Percentiles rank a stretch among this genome's conserved stretches.
Evolutionary conservation across 92 coral and sea anemone genomes (phyloP).

Genomic region (Palythoa heliodiscus): DNA sequence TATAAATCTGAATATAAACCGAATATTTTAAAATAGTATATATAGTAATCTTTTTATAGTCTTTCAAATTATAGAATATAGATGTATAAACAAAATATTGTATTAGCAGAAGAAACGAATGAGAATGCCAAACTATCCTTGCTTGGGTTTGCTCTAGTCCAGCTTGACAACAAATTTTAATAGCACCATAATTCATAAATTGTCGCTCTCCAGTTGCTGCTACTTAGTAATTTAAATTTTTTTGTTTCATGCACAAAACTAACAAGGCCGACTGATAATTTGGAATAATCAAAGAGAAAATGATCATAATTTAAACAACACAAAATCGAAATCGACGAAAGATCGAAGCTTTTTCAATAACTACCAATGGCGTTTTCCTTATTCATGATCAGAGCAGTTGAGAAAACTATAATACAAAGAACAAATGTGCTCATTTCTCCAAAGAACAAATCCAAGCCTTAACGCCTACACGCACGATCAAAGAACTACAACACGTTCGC

Average conservation of each 20-base stretch:
- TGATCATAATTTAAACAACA: neutral
- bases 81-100: too few relatives aligned
- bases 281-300: neutral
- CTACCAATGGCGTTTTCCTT: neutral
- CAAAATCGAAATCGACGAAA: neutral
- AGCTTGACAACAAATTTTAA: neutral
- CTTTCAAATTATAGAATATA: too few relatives aligned
- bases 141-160: too few relatives aligned
- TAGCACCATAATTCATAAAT: neutral
- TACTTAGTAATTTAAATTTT: constrained; percentile 8
- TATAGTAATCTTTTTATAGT: too few relatives aligned
- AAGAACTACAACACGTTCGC: neutral
- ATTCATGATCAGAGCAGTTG: neutral
- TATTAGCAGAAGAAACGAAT: too few relatives aligned
- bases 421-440: neutral
- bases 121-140: too few relatives aligned
- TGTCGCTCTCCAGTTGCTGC: neutral
- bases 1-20: neutral
- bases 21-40: too few relatives aligned
- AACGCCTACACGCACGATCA: constrained; percentile 5
- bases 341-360: neutral
- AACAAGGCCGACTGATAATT: neutral
- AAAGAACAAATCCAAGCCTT: neutral
- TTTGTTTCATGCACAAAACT: neutral
- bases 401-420: neutral